These are phyloP conservation scores for Dendrocopos noguchii DNA, from an alignment of 2,113 vertebrate genomes.

Conservation along the genomic window DNA sequence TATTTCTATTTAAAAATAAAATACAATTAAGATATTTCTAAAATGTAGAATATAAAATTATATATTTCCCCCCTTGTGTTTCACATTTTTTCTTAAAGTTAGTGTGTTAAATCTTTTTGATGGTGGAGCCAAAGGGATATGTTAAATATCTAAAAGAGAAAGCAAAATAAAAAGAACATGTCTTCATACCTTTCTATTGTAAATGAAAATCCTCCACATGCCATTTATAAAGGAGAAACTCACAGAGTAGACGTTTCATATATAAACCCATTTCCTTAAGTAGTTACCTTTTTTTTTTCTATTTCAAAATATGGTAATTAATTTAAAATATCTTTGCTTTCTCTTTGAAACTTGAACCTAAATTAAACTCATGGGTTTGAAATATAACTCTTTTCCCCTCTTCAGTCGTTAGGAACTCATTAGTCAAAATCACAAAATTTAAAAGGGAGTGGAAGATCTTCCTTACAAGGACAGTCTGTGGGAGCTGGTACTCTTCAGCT, in stretches of 20 bases:
- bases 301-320: neutral
- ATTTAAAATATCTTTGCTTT: neutral
- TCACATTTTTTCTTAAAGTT: neutral
- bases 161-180: neutral
- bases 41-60: neutral
- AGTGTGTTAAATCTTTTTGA: neutral
- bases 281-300: neutral
- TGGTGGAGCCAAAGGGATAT: neutral
- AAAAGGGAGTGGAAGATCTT: neutral
- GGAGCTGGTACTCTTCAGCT: too few relatives aligned
- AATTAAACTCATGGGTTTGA: neutral
- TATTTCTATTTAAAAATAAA: neutral
- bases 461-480: too few relatives aligned
- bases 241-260: neutral
- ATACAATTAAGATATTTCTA: neutral
- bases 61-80: neutral
- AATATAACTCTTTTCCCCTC: neutral
- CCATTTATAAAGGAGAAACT: neutral
- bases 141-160: neutral
- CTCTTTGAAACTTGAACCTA: neutral
- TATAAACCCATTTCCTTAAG: neutral
- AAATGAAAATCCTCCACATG: neutral
- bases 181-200: neutral
- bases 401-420: neutral
- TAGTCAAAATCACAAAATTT: neutral